phyloP scores from a whole-genome alignment of 2,888 invertebrate genomes.

The Aphodius granarius region DNA sequence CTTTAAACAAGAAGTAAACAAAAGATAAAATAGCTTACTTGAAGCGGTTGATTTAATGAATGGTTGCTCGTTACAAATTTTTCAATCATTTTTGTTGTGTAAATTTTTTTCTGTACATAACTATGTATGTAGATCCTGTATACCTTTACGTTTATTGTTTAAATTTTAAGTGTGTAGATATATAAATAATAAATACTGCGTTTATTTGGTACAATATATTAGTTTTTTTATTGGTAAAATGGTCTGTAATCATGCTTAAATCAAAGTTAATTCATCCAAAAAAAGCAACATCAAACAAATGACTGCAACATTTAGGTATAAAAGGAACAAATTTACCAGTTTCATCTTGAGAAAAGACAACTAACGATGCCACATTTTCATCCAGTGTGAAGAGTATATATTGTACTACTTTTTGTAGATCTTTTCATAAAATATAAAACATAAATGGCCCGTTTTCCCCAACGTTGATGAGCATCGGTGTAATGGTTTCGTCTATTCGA shows the following conservation, averaged over 20 bases:
- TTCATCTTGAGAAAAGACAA: constrained; percentile 24
- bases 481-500: background rate
- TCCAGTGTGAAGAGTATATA: constrained; percentile 35
- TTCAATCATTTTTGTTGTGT: background rate
- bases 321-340: constrained; percentile 35
- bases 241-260: background rate
- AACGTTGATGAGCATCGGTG: background rate
- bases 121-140: background rate
- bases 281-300: constrained; percentile 35
- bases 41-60: background rate
- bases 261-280: background rate
- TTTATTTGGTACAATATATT: background rate
- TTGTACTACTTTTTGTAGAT: constrained; percentile 39
- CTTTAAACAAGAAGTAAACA: constrained; percentile 14
- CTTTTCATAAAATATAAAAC: constrained; percentile 29
- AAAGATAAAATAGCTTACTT: background rate
- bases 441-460: constrained; percentile 22
- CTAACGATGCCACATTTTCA: constrained; percentile 30
- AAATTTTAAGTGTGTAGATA: background rate
- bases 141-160: background rate
- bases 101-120: background rate
- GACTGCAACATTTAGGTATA: constrained; percentile 36
- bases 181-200: background rate
- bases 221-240: background rate
- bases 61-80: background rate